Evolutionary conservation across 2,888 invertebrate genomes (phyloP), one percentile per base, ranked within the genome.

Genomic region (Arrhopalites spinosus): DNA sequence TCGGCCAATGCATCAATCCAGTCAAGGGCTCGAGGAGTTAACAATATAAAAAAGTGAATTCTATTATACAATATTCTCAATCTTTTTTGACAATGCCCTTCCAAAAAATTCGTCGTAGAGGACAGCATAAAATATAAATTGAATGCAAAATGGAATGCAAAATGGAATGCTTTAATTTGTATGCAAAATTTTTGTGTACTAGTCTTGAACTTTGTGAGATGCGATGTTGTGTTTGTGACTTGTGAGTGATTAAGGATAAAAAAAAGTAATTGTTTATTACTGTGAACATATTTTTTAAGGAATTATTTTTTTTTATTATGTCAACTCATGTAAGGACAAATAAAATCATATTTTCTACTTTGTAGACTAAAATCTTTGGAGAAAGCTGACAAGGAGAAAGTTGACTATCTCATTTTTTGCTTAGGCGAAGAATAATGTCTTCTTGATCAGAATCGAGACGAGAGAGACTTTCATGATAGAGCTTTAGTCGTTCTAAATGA

Each of bases 401-500:
- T n/a, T n/a, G 15, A 50, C 2, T n/a, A n/a, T n/a, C n/a, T 56
- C 30, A 78, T 47, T 73, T 77, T 59, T 79, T 79, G 47, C 77
- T 66, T 1, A 79, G 74, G 30, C 76, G 70, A 20, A 80, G 63
- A 30, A 81, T 45, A 0, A 77, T 78, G 36, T 81, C 81, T 73
- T 81, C 81, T 29, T 78, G 78, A 66, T 81, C 81, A 27, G 77
- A 73, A 53, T 81, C 79, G 27, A 79, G 74, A 5, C 79, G 74
- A 15, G 72, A 70, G 15, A 81, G 75, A 29, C 78, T 76, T 17
- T 81, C 81, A 59, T 80, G 81, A 45, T 78, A 76, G 25, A 80
- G 76, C 25, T 78, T 80, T 5, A 79, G 69, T 17, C 80, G 74
- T 30, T 81, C 81, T n/a, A 80, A 29, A 68, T 81, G 78, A 20